Evolutionary conservation across 2,888 invertebrate genomes (phyloP).

Genomic region (Hypselothyrea guttata): DNA sequence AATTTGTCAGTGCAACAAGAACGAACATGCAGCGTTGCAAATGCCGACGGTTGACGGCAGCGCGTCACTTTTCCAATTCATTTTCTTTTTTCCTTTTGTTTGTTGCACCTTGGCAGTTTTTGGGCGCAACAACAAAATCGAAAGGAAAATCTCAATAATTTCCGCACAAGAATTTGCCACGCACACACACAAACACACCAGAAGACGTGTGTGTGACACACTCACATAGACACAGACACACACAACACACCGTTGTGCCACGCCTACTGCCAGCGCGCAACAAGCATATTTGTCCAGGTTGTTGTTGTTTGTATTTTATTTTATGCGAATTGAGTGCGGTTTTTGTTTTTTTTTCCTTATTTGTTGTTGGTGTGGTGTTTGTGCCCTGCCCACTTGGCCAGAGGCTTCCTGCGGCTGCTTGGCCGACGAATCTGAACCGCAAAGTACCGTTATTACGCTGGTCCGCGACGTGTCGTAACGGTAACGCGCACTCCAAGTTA

Average conservation of each 20-base stretch:
- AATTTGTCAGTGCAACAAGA: conserved; percentile 63
- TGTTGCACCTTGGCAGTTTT: conserved; percentile 5
- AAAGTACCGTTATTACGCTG: conserved; percentile 68
- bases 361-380: conserved; percentile 11
- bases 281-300: conserved; percentile 52
- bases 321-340: conserved; percentile 2
- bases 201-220: conserved; percentile 23
- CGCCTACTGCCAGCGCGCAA: conserved; percentile 58
- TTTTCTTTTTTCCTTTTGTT: not conserved
- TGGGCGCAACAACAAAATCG: conserved; percentile 47
- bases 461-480: conserved; percentile 75
- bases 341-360: not conserved
- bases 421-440: conserved; percentile 70
- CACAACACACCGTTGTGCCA: conserved; percentile 34
- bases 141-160: conserved; percentile 79
- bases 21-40: conserved; percentile 20
- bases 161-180: conserved; percentile 73
- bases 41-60: conserved; percentile 49
- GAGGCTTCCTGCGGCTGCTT: conserved; percentile 39
- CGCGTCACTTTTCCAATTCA: conserved; percentile 43
- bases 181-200: conserved; percentile 25
- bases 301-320: conserved; percentile 14
- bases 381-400: conserved; percentile 39
- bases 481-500: conserved; percentile 75
- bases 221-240: not conserved